These are phyloP conservation scores for Caretta caretta DNA, from an alignment of 2,113 vertebrate genomes.

Conservation along the genomic window DNA sequence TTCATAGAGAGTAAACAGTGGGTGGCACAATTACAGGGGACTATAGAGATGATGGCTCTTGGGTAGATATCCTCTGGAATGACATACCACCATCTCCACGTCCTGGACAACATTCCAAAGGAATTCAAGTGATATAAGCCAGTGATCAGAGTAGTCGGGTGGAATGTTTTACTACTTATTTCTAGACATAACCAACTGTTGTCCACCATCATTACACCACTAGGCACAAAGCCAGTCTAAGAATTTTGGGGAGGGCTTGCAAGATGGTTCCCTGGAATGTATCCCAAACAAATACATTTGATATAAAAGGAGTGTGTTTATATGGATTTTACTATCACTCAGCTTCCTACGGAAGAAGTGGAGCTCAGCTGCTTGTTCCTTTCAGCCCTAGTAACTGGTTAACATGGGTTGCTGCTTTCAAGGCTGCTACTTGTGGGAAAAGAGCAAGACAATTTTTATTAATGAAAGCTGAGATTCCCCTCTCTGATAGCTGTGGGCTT, in stretches of 20 bases:
- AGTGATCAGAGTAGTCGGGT: background rate
- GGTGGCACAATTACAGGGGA: fast-evolving
- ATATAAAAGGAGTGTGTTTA: fast-evolving
- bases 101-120: fast-evolving
- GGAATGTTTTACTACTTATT: background rate
- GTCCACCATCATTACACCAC: fast-evolving
- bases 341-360: background rate
- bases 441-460: background rate
- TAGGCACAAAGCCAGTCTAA: background rate
- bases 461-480: background rate
- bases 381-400: background rate
- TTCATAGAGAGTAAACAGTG: background rate
- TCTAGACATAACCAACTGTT: fast-evolving
- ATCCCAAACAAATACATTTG: background rate
- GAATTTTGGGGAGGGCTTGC: background rate
- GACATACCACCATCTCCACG: background rate
- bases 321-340: background rate
- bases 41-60: background rate
- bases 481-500: background rate
- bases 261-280: background rate
- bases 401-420: background rate
- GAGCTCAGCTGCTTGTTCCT: background rate
- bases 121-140: background rate
- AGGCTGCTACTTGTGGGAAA: fast-evolving
- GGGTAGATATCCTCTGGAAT: background rate